A percentile compares a stretch with the other conserved stretches of the same genome.
Conservation (phyloP, 2,888 invertebrate genomes). For the Stenoptilia bipunctidactyla region DNA sequence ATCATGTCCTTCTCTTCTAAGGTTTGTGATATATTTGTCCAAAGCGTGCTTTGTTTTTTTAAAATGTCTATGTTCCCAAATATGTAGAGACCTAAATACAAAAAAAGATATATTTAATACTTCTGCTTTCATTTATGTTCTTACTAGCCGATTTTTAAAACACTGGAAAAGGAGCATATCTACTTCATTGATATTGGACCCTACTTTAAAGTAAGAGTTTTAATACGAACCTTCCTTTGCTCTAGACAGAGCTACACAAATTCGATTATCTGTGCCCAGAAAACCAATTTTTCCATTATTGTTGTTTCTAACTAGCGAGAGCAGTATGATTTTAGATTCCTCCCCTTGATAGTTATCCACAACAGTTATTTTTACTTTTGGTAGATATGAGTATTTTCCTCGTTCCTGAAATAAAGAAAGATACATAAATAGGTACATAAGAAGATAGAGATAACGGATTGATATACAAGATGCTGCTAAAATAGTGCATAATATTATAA, state of each 20-base stretch:
- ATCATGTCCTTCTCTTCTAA: conserved; percentile 50
- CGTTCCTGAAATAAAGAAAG: conserved; percentile 32
- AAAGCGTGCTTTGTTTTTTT: conserved; percentile 55
- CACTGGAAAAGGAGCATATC: no score
- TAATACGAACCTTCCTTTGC: conserved; percentile 52
- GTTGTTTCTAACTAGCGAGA: conserved; percentile 84
- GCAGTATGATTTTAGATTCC: conserved; percentile 81
- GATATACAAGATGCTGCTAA: no score
- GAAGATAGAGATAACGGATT: no score
- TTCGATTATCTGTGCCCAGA: conserved; percentile 76
- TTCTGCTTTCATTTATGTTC: no score
- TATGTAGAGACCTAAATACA: conserved; percentile 69
- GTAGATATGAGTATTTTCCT: conserved; percentile 31
- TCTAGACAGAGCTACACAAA: conserved; percentile 83
- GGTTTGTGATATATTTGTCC: conserved; percentile 63
- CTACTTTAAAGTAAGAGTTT: no score
- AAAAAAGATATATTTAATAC: no score
- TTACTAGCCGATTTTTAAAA: no score
- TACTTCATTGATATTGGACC: no score
- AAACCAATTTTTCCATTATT: conserved; percentile 76
- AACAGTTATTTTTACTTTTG: conserved; percentile 74
- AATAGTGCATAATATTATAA: no score
- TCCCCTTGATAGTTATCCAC: conserved; percentile 88
- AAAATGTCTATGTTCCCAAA: conserved; percentile 76
- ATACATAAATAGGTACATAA: no score